A percentile compares a stretch with the other conserved stretches of the same genome.
These are phyloP conservation scores for Asteroscopus sphinx DNA, from an alignment of 2,888 invertebrate species.

Conservation along the genomic window DNA sequence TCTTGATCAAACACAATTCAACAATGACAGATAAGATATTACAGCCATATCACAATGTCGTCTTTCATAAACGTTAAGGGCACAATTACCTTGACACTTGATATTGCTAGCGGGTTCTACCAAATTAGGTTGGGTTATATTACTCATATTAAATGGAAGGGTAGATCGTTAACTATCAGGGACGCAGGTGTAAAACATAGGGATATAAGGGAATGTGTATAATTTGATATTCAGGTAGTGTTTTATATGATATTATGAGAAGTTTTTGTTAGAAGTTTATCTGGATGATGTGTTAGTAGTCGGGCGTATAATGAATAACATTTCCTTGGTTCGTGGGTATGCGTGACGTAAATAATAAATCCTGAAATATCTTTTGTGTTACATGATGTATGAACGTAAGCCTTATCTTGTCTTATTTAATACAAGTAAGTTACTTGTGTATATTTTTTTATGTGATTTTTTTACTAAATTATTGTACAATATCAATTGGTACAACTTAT, in stretches of 20 bases:
- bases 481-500: too few species aligned
- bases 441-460: too few species aligned
- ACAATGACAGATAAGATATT: constrained; percentile 42
- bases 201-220: constrained; percentile 30
- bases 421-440: neutral
- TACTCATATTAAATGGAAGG: constrained; percentile 43
- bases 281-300: constrained; percentile 15
- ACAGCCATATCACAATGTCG: constrained; percentile 32
- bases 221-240: constrained; percentile 24
- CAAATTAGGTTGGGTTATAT: constrained; percentile 52
- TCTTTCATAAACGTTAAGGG: constrained; percentile 42
- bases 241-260: constrained; percentile 3
- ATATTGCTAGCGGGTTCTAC: constrained; percentile 35
- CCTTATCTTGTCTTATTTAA: neutral
- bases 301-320: constrained; percentile 6
- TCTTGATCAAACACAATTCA: constrained; percentile 34
- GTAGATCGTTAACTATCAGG: constrained; percentile 46
- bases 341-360: constrained; percentile 6
- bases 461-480: too few species aligned
- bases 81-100: constrained; percentile 46
- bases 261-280: constrained; percentile 11
- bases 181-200: constrained; percentile 47
- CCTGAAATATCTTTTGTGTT: constrained; percentile 20
- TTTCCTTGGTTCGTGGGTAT: neutral
- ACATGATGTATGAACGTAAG: neutral